A percentile compares a stretch with the other conserved stretches of the same genome.
Evolutionary conservation across 2,888 invertebrate species (phyloP).

Genomic region (Calameuta pallipes): DNA sequence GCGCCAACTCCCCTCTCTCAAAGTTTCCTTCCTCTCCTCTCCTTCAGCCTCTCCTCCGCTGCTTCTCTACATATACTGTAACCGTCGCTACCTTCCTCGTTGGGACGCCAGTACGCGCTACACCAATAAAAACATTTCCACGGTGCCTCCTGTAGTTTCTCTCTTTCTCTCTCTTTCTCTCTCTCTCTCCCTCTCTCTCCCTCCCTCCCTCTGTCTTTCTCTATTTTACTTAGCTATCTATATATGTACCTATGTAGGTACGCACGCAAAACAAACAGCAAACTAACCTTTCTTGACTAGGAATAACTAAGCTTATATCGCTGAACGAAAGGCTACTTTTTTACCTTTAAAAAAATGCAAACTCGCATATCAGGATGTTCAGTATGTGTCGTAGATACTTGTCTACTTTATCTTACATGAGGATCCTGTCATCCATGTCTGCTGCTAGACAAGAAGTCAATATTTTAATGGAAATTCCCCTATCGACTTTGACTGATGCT

Average conservation of each 20-base stretch:
- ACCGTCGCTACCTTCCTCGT: slow-evolving; percentile 3
- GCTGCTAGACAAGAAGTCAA: background rate
- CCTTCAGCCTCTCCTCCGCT: slow-evolving; percentile 17
- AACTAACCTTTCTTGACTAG: background rate
- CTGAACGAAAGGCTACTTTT: background rate
- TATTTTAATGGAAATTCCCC: background rate
- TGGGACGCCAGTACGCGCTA: background rate
- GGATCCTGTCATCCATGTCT: background rate
- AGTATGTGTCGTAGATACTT: background rate
- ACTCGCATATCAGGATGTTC: background rate
- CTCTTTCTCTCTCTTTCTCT: background rate
- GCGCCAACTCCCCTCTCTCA: slow-evolving; percentile 25
- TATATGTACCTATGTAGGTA: background rate
- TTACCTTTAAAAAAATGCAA: background rate
- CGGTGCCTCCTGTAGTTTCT: background rate
- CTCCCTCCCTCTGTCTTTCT: slow-evolving; percentile 13
- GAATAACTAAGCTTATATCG: background rate
- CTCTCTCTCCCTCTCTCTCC: background rate
- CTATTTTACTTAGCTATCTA: slow-evolving; percentile 1
- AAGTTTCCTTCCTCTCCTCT: slow-evolving; percentile 32
- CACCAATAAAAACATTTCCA: background rate
- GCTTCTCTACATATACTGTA: slow-evolving; percentile 8
- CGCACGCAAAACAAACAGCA: background rate
- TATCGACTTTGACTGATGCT: background rate
- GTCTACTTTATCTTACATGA: background rate